Evolutionary conservation across 2,797 vertebrate genomes (phyloP).

Genomic region (Gadopsis bispinosus): DNA sequence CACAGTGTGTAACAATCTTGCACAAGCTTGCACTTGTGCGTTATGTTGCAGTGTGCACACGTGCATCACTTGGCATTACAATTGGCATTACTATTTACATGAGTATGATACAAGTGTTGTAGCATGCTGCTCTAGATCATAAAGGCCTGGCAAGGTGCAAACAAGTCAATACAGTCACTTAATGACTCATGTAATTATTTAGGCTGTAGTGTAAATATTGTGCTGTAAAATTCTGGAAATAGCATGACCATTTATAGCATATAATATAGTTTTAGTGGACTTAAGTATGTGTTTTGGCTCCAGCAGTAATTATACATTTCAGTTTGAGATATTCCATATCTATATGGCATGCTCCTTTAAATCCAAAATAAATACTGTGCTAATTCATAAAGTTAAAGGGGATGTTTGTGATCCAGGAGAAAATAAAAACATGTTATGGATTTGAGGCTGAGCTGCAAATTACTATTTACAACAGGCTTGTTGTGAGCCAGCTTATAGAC

Average conservation of each 20-base stretch:
- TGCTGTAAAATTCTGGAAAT: slow-evolving; percentile 61
- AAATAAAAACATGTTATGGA: slow-evolving; percentile 82
- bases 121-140: slow-evolving; percentile 23
- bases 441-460: slow-evolving; percentile 78
- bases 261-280: slow-evolving; percentile 58
- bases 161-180: slow-evolving; percentile 72
- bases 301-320: slow-evolving; percentile 69
- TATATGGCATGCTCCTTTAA: slow-evolving; percentile 32
- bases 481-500: slow-evolving; percentile 66
- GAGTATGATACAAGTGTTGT: slow-evolving; percentile 23
- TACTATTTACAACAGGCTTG: slow-evolving; percentile 76
- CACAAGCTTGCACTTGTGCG: slow-evolving; percentile 62
- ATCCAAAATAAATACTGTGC: slow-evolving; percentile 51
- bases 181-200: slow-evolving; percentile 74
- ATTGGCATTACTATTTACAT: slow-evolving; percentile 8
- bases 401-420: slow-evolving; percentile 55
- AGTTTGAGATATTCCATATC: slow-evolving; percentile 54
- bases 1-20: slow-evolving; percentile 16
- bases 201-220: slow-evolving; percentile 58
- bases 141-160: slow-evolving; percentile 66
- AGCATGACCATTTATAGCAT: slow-evolving; percentile 53
- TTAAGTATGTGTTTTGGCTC: slow-evolving; percentile 71
- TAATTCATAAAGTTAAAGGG: slow-evolving; percentile 49
- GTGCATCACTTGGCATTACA: slow-evolving; percentile 33
- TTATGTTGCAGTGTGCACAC: slow-evolving; percentile 43